Conservation (phyloP, 2,888 invertebrate species). For the Himalopsyche kuldschensis region DNA sequence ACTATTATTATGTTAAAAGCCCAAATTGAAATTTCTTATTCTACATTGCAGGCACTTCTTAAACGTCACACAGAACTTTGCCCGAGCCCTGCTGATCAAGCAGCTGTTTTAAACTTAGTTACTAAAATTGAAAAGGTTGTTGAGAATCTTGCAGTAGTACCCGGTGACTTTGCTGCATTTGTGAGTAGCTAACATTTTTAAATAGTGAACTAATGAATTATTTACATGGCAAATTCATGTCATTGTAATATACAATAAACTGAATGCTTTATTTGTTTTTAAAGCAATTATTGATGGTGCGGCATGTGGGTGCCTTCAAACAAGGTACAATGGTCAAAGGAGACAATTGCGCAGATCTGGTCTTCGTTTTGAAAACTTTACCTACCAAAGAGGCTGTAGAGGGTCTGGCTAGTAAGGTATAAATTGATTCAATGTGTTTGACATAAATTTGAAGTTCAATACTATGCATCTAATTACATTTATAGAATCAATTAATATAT, state of each 20-base stretch:
- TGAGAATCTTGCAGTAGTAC: slow-evolving; percentile 92
- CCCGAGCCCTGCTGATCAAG: slow-evolving; percentile 88
- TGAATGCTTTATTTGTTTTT: slow-evolving; percentile 39
- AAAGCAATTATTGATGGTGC: slow-evolving; percentile 88
- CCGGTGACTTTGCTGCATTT: slow-evolving; percentile 92
- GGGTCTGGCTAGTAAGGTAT: slow-evolving; percentile 83
- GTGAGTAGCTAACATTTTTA: slow-evolving; percentile 62
- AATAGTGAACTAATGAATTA: too few species aligned
- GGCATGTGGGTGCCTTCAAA: slow-evolving; percentile 97
- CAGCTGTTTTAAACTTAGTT: slow-evolving; percentile 88
- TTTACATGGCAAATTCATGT: not conserved
- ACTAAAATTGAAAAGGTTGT: slow-evolving; percentile 93
- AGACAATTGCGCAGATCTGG: slow-evolving; percentile 94
- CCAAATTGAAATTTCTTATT: not conserved
- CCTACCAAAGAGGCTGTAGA: slow-evolving; percentile 96
- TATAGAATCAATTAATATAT: too few species aligned
- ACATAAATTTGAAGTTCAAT: not conserved
- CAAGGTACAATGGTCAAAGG: slow-evolving; percentile 97
- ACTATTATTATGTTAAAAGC: not conserved
- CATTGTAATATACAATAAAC: not conserved
- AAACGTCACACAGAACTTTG: slow-evolving; percentile 92
- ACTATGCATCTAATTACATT: not conserved
- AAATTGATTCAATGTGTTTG: not conserved
- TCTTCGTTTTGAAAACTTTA: slow-evolving; percentile 93
- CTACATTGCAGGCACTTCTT: slow-evolving; percentile 72